Conservation (phyloP, 2,888 invertebrate genomes). For the Leptinotarsa peninsularis region DNA sequence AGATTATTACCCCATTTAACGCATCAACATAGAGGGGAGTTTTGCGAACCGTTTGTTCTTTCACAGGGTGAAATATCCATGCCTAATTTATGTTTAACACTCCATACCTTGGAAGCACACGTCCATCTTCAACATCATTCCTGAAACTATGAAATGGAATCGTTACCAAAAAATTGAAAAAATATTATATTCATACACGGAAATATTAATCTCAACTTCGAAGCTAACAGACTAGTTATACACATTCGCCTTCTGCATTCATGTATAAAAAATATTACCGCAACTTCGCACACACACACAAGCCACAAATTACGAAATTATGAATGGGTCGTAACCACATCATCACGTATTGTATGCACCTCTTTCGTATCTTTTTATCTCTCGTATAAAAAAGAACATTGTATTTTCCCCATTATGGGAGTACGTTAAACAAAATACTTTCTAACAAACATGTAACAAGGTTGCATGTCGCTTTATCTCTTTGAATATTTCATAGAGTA, state of each 20-base stretch:
- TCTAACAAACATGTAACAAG: slow-evolving; percentile 34
- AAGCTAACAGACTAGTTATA: not conserved
- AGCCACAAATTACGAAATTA: slow-evolving; percentile 22
- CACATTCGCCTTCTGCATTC: slow-evolving; percentile 4
- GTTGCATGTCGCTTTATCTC: slow-evolving; percentile 39
- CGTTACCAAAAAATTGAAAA: no score
- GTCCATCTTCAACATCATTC: no score
- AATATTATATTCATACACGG: not conserved
- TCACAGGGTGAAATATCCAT: no score
- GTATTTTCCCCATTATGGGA: slow-evolving; percentile 2
- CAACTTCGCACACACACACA: slow-evolving; percentile 18
- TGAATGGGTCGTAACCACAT: slow-evolving; percentile 18
- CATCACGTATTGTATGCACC: slow-evolving; percentile 21
- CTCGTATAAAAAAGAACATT: slow-evolving; percentile 13
- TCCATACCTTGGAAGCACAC: no score
- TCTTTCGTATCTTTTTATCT: slow-evolving; percentile 17
- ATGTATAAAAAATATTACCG: slow-evolving; percentile 20
- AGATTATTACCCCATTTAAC: no score
- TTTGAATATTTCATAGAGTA: slow-evolving; percentile 38
- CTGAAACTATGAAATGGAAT: no score
- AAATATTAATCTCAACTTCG: not conserved
- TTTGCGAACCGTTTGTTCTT: no score
- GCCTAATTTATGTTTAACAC: no score
- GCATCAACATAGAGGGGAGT: no score
- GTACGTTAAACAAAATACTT: slow-evolving; percentile 23